Base-by-base conservation (phyloP, 2,797 vertebrate species). In the Melopsittacus undulatus region DNA sequence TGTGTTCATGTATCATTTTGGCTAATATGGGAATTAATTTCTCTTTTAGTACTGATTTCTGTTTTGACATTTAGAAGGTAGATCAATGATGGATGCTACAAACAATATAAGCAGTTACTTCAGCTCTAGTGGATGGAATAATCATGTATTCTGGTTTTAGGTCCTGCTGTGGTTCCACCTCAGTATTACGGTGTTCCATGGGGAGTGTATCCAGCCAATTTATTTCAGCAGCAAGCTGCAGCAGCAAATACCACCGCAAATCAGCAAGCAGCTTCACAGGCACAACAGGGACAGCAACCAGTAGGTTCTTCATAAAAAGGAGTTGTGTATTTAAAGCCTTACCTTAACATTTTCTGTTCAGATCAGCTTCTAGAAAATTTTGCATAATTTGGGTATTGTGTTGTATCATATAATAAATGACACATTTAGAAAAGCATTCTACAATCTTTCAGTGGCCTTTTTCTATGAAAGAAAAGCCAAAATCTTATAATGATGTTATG, bases 151-250 rank as follows among this genome's bases (percentile, higher is more conserved):
- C 73, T 89, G 84, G 22, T 90, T 92, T 97, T 96, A 99, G 99
- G 99, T 84, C 99, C 99, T 67, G 98, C 99, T 77, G 99, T 99
- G 96, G 99, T 99, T 96, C 99, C 99, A 3, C 99, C 99, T 91
- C 99, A 99, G 97, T 99, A 99, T 98, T 99, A 99, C 1, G 99
- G 99, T 10, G 99, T 99, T 95, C 99, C 99, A 0, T 99, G 99
- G 99, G 99, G 99, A 16, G 99, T 99, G 82, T 99, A 99, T 98
- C 99, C 99, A 70, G 99, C 99, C 96, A 99, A 99, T 97, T 98
- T 99, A 97, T 99, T 99, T 97, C 99, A 99, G 95, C 99, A 99
- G 91, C 99, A 99, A 98, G 98, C 99, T 83, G 98, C 99, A 49
- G 98, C 97, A 95, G 98, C 99, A 95, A 99, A 98, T 97, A 99